phyloP scores from a whole-genome alignment of 2,888 invertebrate species.

The Dione vanillae region DNA sequence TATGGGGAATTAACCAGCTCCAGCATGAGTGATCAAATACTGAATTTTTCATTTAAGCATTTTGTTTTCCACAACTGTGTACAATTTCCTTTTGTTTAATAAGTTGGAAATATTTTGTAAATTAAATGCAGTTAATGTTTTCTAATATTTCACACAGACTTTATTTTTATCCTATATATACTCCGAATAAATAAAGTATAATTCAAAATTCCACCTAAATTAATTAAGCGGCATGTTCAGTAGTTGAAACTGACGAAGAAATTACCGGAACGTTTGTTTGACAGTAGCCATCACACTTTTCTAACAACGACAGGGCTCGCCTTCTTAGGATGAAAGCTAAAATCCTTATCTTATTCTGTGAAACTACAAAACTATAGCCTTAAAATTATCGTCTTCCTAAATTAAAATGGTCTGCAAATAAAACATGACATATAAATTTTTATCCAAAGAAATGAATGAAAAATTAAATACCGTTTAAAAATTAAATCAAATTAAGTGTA shows the following conservation, averaged over 20 bases:
- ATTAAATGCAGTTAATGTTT: background rate
- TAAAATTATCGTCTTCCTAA: too few species aligned
- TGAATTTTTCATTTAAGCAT: background rate
- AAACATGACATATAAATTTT: too few species aligned
- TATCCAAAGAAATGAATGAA: too few species aligned
- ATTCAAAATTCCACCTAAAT: background rate
- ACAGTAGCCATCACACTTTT: slow-evolving; percentile 2
- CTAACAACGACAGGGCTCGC: background rate
- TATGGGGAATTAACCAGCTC: background rate
- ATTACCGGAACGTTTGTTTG: background rate
- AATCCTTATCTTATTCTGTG: background rate
- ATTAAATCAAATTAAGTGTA: too few species aligned
- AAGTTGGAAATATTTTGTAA: background rate
- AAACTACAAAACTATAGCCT: too few species aligned
- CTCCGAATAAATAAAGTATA: too few species aligned
- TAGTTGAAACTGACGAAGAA: background rate
- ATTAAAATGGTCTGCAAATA: too few species aligned
- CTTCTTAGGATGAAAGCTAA: background rate
- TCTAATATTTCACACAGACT: too few species aligned
- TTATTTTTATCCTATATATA: background rate
- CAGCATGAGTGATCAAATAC: background rate
- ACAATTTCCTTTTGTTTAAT: slow-evolving; percentile 11
- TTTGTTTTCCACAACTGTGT: slow-evolving; percentile 14
- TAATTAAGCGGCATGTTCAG: background rate
- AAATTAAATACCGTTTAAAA: too few species aligned